Conservation (phyloP, 2,797 vertebrate species). For the Zalophus californianus region DNA sequence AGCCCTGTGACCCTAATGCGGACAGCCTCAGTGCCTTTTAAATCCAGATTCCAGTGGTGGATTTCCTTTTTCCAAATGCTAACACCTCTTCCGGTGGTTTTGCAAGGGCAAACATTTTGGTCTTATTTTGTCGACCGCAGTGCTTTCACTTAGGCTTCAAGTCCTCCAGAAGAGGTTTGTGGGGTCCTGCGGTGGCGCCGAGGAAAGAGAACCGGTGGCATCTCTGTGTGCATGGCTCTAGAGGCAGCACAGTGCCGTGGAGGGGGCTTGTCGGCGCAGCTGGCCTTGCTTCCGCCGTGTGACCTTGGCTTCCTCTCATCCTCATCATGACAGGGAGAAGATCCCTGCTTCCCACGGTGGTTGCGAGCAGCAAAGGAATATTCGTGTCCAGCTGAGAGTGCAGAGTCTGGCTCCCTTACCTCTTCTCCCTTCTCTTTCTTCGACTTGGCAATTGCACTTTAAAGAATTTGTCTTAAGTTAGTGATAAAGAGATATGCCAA, state of each 20-base stretch:
- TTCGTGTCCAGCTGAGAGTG: rapidly evolving
- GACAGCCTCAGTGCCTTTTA: not conserved
- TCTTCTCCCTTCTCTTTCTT: not conserved
- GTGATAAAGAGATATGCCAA: not conserved
- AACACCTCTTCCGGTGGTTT: not conserved
- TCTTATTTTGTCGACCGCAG: not conserved
- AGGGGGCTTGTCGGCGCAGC: not conserved
- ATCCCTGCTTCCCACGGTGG: not conserved
- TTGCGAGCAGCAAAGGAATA: rapidly evolving
- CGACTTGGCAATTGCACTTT: not conserved
- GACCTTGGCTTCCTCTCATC: not conserved
- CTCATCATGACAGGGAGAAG: not conserved
- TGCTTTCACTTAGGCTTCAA: not conserved
- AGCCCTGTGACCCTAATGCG: not conserved
- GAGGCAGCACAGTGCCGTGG: no score
- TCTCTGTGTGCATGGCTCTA: rapidly evolving
- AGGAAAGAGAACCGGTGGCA: no score
- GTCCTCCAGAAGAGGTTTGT: not conserved
- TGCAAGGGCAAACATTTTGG: not conserved
- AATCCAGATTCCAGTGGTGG: rapidly evolving
- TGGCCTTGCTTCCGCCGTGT: not conserved
- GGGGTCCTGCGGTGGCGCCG: rapidly evolving
- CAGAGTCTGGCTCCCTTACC: rapidly evolving
- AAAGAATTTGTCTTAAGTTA: not conserved
- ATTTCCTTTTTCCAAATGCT: not conserved